Percentiles rank a stretch among this genome's conserved stretches.
Evolutionary conservation across 2,888 invertebrate genomes (phyloP).

Genomic region (Zele albiditarsus): DNA sequence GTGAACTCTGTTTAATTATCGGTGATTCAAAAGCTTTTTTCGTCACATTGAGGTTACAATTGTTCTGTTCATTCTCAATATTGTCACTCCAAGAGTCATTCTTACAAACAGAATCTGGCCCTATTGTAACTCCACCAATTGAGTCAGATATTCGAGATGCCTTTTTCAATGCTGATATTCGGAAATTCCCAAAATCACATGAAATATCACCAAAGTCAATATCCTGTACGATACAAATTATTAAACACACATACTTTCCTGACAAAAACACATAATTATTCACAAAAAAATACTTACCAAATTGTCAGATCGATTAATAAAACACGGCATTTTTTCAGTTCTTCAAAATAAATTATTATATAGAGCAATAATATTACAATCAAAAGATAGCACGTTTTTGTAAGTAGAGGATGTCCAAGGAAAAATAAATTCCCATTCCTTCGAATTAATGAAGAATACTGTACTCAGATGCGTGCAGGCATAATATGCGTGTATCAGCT

Average conservation of each 20-base stretch:
- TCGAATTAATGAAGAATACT: background rate
- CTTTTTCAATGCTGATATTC: constrained; percentile 77
- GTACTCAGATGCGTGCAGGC: background rate
- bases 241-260: background rate
- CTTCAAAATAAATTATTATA: background rate
- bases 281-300: constrained; percentile 47
- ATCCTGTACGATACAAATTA: constrained; percentile 33
- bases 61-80: constrained; percentile 58
- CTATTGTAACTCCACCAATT: constrained; percentile 76
- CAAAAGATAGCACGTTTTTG: background rate
- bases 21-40: constrained; percentile 53
- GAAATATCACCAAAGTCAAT: constrained; percentile 61
- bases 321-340: constrained; percentile 52
- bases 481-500: background rate
- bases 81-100: constrained; percentile 53
- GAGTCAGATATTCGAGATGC: constrained; percentile 75
- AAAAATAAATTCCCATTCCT: background rate
- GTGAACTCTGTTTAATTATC: constrained; percentile 63
- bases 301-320: constrained; percentile 47
- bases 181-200: constrained; percentile 74
- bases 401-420: background rate
- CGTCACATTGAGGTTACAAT: constrained; percentile 66
- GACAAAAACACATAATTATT: constrained; percentile 22
- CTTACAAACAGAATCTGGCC: constrained; percentile 68
- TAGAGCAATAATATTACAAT: background rate